These are phyloP conservation scores for Pangasius mekongensis DNA, from an alignment of 2,797 vertebrate species.

Conservation along the genomic window DNA sequence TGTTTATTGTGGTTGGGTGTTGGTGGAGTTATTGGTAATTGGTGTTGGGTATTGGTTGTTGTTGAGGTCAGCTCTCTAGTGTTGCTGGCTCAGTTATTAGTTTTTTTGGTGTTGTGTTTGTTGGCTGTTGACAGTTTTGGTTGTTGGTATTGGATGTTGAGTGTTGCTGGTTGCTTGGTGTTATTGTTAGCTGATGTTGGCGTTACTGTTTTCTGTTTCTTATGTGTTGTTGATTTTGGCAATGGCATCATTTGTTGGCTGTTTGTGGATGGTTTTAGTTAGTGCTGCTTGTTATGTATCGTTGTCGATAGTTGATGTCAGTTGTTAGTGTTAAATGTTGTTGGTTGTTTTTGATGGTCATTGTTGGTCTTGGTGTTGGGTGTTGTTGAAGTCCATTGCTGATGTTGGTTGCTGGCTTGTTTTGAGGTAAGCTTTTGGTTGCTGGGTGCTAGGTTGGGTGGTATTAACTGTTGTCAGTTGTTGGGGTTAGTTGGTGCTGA, in stretches of 20 bases:
- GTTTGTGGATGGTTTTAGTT: background rate
- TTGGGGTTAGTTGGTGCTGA: background rate
- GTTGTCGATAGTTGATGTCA: background rate
- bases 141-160: background rate
- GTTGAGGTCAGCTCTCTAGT: background rate
- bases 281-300: too few species aligned
- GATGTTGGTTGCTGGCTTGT: too few species aligned
- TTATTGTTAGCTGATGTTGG: too few species aligned
- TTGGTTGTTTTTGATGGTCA: too few species aligned
- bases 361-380: background rate
- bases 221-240: background rate
- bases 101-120: background rate
- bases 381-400: background rate
- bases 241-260: background rate
- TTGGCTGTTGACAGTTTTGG: background rate
- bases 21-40: too few species aligned
- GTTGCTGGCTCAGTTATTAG: background rate
- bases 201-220: background rate
- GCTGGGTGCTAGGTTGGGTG: background rate
- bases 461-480: background rate
- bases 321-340: background rate
- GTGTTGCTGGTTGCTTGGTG: background rate
- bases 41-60: background rate
- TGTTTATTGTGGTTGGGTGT: background rate
- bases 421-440: background rate